Evolutionary conservation across 2,113 vertebrate species (phyloP).

Genomic region (Nerophis lumbriciformis): DNA sequence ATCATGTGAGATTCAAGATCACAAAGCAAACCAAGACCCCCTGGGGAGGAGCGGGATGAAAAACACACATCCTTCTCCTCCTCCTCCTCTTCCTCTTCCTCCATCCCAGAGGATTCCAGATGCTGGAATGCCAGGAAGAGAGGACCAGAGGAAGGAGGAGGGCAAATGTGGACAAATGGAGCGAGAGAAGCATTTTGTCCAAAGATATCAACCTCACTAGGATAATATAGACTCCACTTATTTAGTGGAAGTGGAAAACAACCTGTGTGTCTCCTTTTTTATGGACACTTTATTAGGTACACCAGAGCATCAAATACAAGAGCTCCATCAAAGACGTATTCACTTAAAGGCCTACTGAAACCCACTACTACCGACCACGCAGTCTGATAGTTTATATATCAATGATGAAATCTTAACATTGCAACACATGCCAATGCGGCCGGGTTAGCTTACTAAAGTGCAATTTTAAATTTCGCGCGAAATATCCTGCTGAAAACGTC

Average conservation of each 20-base stretch:
- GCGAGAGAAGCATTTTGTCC: conserved; percentile 54
- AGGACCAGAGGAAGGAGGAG: conserved; percentile 32
- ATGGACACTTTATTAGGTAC: conserved; percentile 8
- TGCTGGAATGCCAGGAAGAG: conserved; percentile 34
- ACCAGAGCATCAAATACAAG: too few relatives aligned
- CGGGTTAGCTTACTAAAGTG: too few relatives aligned
- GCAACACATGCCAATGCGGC: too few relatives aligned
- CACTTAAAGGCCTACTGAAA: too few relatives aligned
- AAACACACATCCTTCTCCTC: conserved; percentile 27
- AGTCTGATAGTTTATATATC: too few relatives aligned
- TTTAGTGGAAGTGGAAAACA: conserved; percentile 42
- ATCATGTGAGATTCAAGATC: conserved; percentile 66
- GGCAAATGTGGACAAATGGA: conserved; percentile 50
- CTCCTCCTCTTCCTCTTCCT: conserved; percentile 14
- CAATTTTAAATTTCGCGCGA: too few relatives aligned
- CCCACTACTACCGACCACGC: too few relatives aligned
- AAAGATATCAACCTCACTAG: conserved; percentile 55
- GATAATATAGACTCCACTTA: conserved; percentile 31
- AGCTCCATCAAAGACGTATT: too few relatives aligned
- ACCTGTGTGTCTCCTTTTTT: conserved; percentile 24
- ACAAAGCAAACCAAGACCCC: conserved; percentile 50
- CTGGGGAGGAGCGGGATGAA: conserved; percentile 51
- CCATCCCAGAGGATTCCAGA: conserved; percentile 59
- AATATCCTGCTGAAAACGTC: too few relatives aligned
- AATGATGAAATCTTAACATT: too few relatives aligned